Evolutionary conservation across 2,113 vertebrate genomes (phyloP).

Genomic region (Silurus glanis): DNA sequence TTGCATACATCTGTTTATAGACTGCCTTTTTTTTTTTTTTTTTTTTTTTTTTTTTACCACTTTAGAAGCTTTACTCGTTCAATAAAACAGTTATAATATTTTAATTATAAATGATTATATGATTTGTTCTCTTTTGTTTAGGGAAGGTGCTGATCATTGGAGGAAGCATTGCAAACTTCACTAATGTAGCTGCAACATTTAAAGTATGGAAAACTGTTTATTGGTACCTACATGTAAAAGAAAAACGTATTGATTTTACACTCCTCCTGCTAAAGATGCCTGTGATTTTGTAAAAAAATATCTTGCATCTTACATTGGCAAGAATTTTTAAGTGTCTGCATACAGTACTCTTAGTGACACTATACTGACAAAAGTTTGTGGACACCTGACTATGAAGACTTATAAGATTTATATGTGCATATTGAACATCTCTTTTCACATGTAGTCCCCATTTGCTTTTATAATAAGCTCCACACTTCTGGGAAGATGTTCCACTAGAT

Average conservation of each 20-base stretch:
- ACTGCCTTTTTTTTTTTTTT: background rate
- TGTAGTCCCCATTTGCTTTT: too few species aligned
- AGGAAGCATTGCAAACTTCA: slow-evolving; percentile 98
- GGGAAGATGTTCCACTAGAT: too few species aligned
- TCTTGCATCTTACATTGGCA: too few species aligned
- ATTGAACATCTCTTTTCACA: too few species aligned
- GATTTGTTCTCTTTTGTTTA: slow-evolving; percentile 55
- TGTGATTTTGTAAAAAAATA: background rate
- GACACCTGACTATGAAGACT: too few species aligned
- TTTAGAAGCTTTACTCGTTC: background rate
- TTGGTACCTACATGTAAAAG: too few species aligned
- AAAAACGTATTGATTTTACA: background rate
- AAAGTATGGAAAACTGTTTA: slow-evolving; percentile 75
- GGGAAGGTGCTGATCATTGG: slow-evolving; percentile 98
- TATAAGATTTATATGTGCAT: too few species aligned
- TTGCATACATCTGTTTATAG: background rate
- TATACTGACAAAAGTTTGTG: too few species aligned
- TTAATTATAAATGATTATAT: background rate
- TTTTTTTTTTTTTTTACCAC: background rate
- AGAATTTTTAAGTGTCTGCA: background rate
- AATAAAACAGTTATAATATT: background rate
- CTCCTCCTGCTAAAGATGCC: background rate
- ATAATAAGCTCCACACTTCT: too few species aligned
- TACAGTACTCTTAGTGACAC: background rate
- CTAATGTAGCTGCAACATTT: slow-evolving; percentile 98